phyloP scores from a whole-genome alignment of 2,888 invertebrate species.

The Lepidocyrtoides sp. region DNA sequence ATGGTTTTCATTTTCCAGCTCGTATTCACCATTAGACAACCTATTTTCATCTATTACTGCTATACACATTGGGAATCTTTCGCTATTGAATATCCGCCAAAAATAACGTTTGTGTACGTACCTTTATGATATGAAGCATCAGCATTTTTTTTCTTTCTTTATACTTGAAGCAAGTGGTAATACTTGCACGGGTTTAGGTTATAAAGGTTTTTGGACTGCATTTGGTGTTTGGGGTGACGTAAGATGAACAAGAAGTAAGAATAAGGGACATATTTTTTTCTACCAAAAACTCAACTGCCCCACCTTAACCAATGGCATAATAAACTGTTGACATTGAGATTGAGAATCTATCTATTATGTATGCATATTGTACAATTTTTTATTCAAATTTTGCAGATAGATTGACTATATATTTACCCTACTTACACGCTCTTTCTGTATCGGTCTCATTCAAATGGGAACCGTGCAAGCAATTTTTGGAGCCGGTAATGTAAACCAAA shows the following conservation, averaged over 20 bases:
- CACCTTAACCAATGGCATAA: constrained; percentile 51
- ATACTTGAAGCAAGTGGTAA: no score
- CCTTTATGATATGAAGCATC: no score
- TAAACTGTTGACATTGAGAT: constrained; percentile 60
- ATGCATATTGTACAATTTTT: constrained; percentile 13
- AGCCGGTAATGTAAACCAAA: constrained; percentile 11
- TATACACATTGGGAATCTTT: no score
- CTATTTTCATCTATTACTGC: no score
- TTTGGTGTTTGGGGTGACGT: background rate
- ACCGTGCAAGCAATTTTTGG: background rate
- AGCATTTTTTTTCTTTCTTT: no score
- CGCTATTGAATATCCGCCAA: no score
- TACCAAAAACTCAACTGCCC: constrained; percentile 28
- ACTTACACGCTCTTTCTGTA: background rate
- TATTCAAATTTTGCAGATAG: background rate
- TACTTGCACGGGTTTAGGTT: no score
- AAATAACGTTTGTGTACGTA: no score
- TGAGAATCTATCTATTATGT: constrained; percentile 26
- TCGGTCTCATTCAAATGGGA: background rate
- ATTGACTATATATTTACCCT: background rate
- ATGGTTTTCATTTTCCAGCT: no score
- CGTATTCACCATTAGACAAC: no score
- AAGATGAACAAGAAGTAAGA: background rate
- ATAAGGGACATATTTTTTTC: background rate
- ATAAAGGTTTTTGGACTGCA: no score